Percentiles rank a stretch among this genome's conserved stretches.
These are phyloP conservation scores for Trachymyrmex cornetzi DNA, from an alignment of 1,140 invertebrate species.

Conservation along the genomic window DNA sequence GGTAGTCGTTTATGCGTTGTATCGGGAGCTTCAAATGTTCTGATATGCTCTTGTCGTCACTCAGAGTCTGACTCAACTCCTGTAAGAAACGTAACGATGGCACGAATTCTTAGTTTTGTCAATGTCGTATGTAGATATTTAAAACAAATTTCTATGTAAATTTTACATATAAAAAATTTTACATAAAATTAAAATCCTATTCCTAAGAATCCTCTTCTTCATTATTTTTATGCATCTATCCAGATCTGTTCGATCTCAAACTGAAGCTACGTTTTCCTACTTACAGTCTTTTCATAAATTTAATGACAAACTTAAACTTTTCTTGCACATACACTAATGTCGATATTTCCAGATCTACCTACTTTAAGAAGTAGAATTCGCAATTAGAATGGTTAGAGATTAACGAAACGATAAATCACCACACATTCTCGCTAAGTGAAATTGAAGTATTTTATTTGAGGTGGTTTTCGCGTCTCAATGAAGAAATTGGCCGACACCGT, in stretches of 20 bases:
- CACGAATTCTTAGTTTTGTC: neutral
- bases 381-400: conserved; percentile 1
- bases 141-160: neutral
- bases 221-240: neutral
- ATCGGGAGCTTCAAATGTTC: conserved; percentile 97
- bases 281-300: conserved; percentile 1
- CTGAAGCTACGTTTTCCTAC: neutral
- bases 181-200: neutral
- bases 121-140: neutral
- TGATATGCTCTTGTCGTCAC: conserved; percentile 95
- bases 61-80: conserved; percentile 94
- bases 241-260: neutral
- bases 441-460: neutral
- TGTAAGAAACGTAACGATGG: conserved; percentile 83
- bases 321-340: neutral
- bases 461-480: conserved; percentile 11
- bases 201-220: neutral
- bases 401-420: neutral
- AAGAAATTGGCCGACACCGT: conserved; percentile 58
- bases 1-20: conserved; percentile 98
- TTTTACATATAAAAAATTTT: neutral
- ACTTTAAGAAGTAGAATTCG: neutral
- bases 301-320: neutral
- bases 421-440: neutral
- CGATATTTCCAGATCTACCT: neutral